Evolutionary conservation across 2,888 invertebrate species (phyloP).

Genomic region (Argynnis bischoffii): DNA sequence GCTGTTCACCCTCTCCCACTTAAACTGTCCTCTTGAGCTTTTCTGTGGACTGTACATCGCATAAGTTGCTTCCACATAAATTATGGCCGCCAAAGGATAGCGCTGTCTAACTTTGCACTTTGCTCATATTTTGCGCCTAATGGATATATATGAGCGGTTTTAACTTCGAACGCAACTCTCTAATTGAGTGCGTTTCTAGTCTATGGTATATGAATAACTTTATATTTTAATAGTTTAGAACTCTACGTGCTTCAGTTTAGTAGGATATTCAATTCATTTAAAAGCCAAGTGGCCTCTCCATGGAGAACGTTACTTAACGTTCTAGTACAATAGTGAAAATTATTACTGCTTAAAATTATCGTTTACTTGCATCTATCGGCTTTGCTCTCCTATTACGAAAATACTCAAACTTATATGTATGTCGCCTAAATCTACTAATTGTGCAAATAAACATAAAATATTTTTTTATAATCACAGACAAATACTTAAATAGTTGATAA

Average conservation of each 20-base stretch:
- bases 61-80: slow-evolving; percentile 76
- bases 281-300: background rate
- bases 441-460: no score
- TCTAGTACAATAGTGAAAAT: background rate
- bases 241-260: slow-evolving; percentile 8
- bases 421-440: no score
- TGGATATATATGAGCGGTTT: slow-evolving; percentile 74
- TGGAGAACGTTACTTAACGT: no score
- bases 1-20: background rate
- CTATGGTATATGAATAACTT: slow-evolving; percentile 45
- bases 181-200: slow-evolving; percentile 74
- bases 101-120: slow-evolving; percentile 80
- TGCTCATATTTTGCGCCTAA: slow-evolving; percentile 78
- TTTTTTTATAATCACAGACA: no score
- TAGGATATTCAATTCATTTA: slow-evolving; percentile 1
- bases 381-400: no score
- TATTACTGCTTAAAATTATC: no score
- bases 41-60: slow-evolving; percentile 56
- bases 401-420: no score
- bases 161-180: slow-evolving; percentile 66
- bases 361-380: no score
- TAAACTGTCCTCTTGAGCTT: slow-evolving; percentile 18
- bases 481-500: no score
- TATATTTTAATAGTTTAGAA: slow-evolving; percentile 31
- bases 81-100: slow-evolving; percentile 78